Evolutionary conservation across 2,797 vertebrate genomes (phyloP), one percentile per base, ranked within the genome.

Genomic region (Paguma larvata): DNA sequence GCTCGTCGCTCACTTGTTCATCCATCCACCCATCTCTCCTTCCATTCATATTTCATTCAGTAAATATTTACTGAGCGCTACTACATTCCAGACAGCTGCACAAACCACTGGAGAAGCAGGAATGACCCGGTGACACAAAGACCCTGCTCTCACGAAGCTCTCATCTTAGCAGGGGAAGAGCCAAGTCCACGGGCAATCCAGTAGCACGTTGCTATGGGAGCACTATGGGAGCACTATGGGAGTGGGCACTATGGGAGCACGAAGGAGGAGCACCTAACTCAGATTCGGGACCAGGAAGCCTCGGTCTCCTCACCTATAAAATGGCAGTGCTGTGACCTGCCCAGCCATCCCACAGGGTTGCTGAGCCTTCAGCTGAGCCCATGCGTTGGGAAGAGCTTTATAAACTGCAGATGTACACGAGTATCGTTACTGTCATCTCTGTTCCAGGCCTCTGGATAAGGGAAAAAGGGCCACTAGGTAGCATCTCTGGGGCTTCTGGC

Each of bases 211-310:
- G 65, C 56, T 85, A n/a, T n/a, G n/a, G n/a, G n/a, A n/a, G 34
- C 1, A 0, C 13, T 7, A 1, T 4, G 30, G 27, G 12, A 34
- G 34, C 16, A 16, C 1, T n/a, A n/a, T n/a, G n/a, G n/a, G n/a
- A n/a, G n/a, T n/a, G n/a, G n/a, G 34, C 1, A 0, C 13, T 7
- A 1, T 4, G 30, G 27, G 12, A 34, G 34, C 16, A 16, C 1
- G 0, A 7, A 16, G 14, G 65, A 93, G 32, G 41, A 9, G 16
- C 15, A 10, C 44, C 38, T 84, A 38, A 65, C 9, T 63, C 72
- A 63, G 32, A n/a, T 0, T 0, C 53, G 67, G 38, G 65, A 46
- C 34, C 41, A 16, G 1, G 18, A 9, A 30, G 30, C 41, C 73
- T 65, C 21, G 6, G 10, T 77, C 21, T 48, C 88, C 67, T 62